Percentiles rank a stretch among this genome's conserved stretches.
Evolutionary conservation across 2,113 vertebrate genomes (phyloP).

Genomic region (Perca schrenkii): DNA sequence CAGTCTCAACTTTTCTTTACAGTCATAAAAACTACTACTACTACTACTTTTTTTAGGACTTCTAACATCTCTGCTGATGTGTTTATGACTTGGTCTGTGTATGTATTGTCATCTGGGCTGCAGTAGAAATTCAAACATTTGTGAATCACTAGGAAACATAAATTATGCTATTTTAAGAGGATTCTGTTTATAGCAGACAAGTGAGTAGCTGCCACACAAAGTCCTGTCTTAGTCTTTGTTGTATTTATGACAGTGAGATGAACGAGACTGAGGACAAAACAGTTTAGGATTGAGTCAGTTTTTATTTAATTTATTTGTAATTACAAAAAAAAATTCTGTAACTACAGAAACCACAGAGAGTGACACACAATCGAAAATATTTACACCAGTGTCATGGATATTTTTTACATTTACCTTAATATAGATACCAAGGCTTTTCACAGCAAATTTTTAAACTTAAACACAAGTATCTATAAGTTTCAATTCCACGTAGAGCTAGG

Average conservation of each 20-base stretch:
- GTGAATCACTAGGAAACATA: conserved; percentile 36
- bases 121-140: neutral
- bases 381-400: conserved; percentile 56
- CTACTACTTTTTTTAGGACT: neutral
- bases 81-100: conserved; percentile 21
- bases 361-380: conserved; percentile 54
- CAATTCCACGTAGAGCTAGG: neutral
- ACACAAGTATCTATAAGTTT: neutral
- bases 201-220: conserved; percentile 26
- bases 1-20: neutral
- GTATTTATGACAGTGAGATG: neutral
- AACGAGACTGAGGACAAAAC: neutral
- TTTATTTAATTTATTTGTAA: conserved; percentile 28
- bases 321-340: neutral
- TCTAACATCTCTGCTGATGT: neutral
- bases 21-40: neutral
- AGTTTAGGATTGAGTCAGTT: neutral
- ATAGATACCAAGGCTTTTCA: conserved; percentile 32
- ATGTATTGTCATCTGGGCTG: conserved; percentile 23
- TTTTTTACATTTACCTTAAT: conserved; percentile 44
- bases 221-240: conserved; percentile 16
- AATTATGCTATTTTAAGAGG: conserved; percentile 45
- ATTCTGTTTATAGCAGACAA: conserved; percentile 25
- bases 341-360: conserved; percentile 21
- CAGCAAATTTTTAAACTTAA: conserved; percentile 22